A percentile compares a stretch with the other conserved stretches of the same genome.
Evolutionary conservation across 2,113 vertebrate species (phyloP).

Genomic region (Microcebus griseorufus): DNA sequence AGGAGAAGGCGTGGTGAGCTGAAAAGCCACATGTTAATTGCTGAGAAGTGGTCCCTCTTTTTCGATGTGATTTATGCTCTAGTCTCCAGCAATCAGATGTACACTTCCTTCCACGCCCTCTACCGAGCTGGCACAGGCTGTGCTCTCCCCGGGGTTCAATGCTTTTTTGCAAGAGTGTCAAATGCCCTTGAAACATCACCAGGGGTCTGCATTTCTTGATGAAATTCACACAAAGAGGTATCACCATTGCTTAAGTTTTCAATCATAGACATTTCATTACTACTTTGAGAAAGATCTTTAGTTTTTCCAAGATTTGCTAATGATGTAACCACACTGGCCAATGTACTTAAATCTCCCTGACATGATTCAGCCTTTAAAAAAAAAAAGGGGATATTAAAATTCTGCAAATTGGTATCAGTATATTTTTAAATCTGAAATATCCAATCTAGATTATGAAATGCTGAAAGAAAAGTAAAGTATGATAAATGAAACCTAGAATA

Average conservation of each 20-base stretch:
- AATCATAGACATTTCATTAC: slow-evolving; percentile 87
- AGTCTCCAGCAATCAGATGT: slow-evolving; percentile 90
- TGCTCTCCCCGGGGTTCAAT: slow-evolving; percentile 89
- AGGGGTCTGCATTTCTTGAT: slow-evolving; percentile 89
- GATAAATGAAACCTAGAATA: no score
- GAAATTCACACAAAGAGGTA: slow-evolving; percentile 89
- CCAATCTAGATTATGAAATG: no score
- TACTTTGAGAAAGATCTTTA: slow-evolving; percentile 89
- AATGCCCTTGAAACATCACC: slow-evolving; percentile 96
- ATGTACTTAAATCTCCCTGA: slow-evolving; percentile 96
- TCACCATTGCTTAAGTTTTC: slow-evolving; percentile 95
- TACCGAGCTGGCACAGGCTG: slow-evolving; percentile 82
- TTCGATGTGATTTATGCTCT: slow-evolving; percentile 90
- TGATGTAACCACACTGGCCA: slow-evolving; percentile 97
- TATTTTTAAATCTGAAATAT: no score
- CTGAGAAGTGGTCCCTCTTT: slow-evolving; percentile 95
- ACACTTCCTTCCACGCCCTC: slow-evolving; percentile 88
- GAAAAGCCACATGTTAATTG: slow-evolving; percentile 94
- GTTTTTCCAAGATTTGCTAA: slow-evolving; percentile 94
- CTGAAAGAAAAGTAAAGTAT: no score
- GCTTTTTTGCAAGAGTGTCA: slow-evolving; percentile 95
- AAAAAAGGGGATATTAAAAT: no score
- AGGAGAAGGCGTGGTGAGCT: slow-evolving; percentile 99
- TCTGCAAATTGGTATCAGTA: no score
- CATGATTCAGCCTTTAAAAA: slow-evolving; percentile 92